Evolutionary conservation across 1,140 invertebrate species (phyloP), one percentile per base, ranked within the genome.

Genomic region (Forficula auricularia): DNA sequence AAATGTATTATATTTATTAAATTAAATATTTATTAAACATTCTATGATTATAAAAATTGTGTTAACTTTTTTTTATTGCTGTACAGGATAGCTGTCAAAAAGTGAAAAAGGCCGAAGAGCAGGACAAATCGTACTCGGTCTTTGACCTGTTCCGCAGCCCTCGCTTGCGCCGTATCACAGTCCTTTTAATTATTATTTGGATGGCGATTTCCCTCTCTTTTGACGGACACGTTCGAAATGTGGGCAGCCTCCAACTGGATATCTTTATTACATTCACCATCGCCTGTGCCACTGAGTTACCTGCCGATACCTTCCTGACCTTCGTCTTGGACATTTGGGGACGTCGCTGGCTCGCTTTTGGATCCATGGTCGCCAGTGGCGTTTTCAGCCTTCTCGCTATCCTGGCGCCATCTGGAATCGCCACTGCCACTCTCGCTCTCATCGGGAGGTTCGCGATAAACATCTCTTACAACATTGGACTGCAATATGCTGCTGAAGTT

Each of bases 401-500:
- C 2, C 61, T 67, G 34, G 77, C 80, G 2, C 79, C 82, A 2
- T 30, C 56, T 79, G 77, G 73, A 42, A 66, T 73, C 19, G 67
- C 75, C 10, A 72, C 78, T 47, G 76, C 79, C 0, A 64, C 68
- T 0, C 56, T 83, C 4, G 83, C 82, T 0, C 79, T 90, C 49
- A 58, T 79, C 12, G 83, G 83, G 1, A 63, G 86, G 19, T 84
- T 89, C 48, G 77, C 76, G 45, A 76, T 88, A 12, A 89, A 87
- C 50, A 83, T 86, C 20, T 81, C 82, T 0, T 88, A 87, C 57
- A 89, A 88, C 56, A 88, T 89, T 40, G 83, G 83, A 0, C 67
- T 90, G 0, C 85, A 89, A 52, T 89, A 86, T 60, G 83, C 82
- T 0, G 82, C 85, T 0, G 85, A 90, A 57, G 58, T 90, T 0